These are phyloP conservation scores for Heliconius erato DNA, from an alignment of 2,888 invertebrate species.

Conservation along the genomic window DNA sequence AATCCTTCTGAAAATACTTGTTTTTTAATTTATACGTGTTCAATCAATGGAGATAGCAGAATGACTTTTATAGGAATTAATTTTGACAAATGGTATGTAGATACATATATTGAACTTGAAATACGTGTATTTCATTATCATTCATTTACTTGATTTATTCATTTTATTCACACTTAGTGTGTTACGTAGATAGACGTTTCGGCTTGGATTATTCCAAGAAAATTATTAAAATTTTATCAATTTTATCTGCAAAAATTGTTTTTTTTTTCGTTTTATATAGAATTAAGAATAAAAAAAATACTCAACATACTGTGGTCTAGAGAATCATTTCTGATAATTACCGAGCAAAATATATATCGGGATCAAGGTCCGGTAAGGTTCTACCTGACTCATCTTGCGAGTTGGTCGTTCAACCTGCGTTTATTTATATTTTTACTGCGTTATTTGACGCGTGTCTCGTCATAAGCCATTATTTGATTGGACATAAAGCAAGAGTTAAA, in stretches of 20 bases:
- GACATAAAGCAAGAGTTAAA: constrained; percentile 35
- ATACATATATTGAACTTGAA: constrained; percentile 22
- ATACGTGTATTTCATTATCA: constrained; percentile 6
- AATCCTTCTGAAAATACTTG: constrained; percentile 1
- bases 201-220: not conserved
- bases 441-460: constrained; percentile 68
- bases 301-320: not conserved
- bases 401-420: constrained; percentile 82
- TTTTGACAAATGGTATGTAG: constrained; percentile 18
- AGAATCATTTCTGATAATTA: constrained; percentile 36
- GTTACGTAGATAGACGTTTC: not conserved
- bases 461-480: constrained; percentile 51
- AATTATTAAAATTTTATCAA: not conserved
- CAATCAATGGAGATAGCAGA: constrained; percentile 27
- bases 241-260: not conserved
- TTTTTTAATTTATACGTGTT: constrained; percentile 45
- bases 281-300: not conserved
- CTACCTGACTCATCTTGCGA: constrained; percentile 72
- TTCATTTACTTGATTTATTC: constrained; percentile 8
- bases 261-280: not conserved
- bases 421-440: constrained; percentile 77
- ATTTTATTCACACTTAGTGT: constrained; percentile 10
- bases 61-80: constrained; percentile 10
- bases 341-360: constrained; percentile 52
- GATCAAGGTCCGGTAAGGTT: constrained; percentile 71